phyloP scores from a whole-genome alignment of 2,797 vertebrate genomes.

The Epinephelus awoara region DNA sequence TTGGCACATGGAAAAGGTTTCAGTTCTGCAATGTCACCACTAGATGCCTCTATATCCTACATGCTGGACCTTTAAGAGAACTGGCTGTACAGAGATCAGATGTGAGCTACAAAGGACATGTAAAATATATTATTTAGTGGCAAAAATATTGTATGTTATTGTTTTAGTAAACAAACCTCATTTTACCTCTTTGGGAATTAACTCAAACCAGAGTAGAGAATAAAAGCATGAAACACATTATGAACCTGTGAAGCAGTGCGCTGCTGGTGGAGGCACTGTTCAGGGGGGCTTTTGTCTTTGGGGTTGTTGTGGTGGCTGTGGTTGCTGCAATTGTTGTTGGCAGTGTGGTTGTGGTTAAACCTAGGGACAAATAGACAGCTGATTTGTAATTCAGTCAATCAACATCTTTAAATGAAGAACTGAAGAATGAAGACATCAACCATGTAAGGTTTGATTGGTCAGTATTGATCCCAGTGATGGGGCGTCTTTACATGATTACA shows the following conservation, averaged over 20 bases:
- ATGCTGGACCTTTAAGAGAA: no score
- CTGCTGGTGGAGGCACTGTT: neutral
- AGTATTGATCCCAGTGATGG: neutral
- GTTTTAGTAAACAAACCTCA: neutral
- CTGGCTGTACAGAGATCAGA: neutral
- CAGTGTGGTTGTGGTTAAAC: neutral
- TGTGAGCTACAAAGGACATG: neutral
- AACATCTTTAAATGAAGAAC: neutral
- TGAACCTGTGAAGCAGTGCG: neutral
- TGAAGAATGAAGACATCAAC: neutral
- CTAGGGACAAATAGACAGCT: neutral
- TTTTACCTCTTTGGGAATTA: neutral
- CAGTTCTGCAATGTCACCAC: no score
- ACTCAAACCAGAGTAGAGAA: slow-evolving; percentile 18
- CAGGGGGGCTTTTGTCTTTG: rapidly evolving
- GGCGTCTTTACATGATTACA: neutral
- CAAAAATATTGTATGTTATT: neutral
- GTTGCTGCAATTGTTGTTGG: neutral
- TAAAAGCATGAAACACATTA: slow-evolving; percentile 18
- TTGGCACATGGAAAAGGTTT: no score
- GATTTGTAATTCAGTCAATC: neutral
- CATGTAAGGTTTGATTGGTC: neutral
- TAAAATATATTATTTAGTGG: neutral
- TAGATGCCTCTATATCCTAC: no score
- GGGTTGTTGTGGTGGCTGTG: rapidly evolving